A percentile compares a stretch with the other conserved stretches of the same genome.
Conservation (phyloP, 2,888 invertebrate species). For the Teleiodes luculella region DNA sequence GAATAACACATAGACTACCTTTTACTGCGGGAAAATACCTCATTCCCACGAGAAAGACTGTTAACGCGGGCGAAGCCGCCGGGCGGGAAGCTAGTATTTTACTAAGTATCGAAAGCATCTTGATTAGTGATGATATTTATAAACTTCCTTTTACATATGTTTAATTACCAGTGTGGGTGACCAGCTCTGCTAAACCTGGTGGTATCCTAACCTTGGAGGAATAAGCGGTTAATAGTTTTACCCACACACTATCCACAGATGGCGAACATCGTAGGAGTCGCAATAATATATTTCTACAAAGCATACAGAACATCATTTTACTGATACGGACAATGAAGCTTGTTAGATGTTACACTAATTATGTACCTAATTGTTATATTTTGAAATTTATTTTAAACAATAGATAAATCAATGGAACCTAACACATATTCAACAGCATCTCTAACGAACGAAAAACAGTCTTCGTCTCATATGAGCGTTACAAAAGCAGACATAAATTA, state of each 20-base stretch:
- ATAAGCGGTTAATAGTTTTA: slow-evolving; percentile 41
- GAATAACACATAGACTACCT: too few species aligned
- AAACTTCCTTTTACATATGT: slow-evolving; percentile 34
- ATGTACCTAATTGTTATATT: background rate
- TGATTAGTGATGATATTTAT: background rate
- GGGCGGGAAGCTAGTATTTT: too few species aligned
- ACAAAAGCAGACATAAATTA: slow-evolving; percentile 2
- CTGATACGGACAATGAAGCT: background rate
- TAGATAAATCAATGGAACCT: background rate
- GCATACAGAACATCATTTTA: slow-evolving; percentile 4
- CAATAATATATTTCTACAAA: too few species aligned
- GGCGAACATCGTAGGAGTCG: slow-evolving; percentile 40
- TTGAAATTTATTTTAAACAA: background rate
- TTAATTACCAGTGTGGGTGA: slow-evolving; percentile 59
- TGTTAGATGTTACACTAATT: background rate
- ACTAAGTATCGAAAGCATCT: background rate
- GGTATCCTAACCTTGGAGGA: slow-evolving; percentile 41
- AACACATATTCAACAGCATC: background rate
- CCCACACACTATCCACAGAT: slow-evolving; percentile 48
- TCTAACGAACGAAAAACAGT: background rate
- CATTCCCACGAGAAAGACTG: too few species aligned
- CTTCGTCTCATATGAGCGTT: background rate
- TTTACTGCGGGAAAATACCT: too few species aligned
- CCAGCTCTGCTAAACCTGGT: slow-evolving; percentile 43
- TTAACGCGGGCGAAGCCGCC: too few species aligned